Percentiles rank a stretch among this genome's conserved stretches.
These are phyloP conservation scores for Parasteatoda lunata DNA, from an alignment of 2,888 invertebrate species.

Conservation along the genomic window DNA sequence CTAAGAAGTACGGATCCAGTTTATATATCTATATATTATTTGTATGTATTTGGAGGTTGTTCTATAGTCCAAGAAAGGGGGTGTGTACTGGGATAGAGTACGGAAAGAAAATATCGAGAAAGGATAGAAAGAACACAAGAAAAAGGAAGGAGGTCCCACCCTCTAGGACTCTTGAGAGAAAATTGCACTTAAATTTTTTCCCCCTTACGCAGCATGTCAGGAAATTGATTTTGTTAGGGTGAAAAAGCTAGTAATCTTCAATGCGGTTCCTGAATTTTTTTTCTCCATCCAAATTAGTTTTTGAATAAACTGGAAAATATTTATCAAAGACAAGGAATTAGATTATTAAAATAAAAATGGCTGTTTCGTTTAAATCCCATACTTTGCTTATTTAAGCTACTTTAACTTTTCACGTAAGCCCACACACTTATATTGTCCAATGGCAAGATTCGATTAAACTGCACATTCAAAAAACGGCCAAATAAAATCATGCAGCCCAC, in stretches of 20 bases:
- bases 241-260: background rate
- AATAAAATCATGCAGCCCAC: too few relatives aligned
- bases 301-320: background rate
- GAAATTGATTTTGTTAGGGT: slow-evolving; percentile 55
- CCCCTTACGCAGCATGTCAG: background rate
- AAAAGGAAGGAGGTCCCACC: background rate
- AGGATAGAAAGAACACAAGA: slow-evolving; percentile 5
- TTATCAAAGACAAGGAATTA: too few relatives aligned
- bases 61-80: too few relatives aligned
- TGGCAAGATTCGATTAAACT: too few relatives aligned
- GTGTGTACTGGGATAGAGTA: background rate
- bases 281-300: background rate
- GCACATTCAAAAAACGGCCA: too few relatives aligned
- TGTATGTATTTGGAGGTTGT: too few relatives aligned
- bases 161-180: background rate
- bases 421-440: too few relatives aligned
- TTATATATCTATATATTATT: background rate
- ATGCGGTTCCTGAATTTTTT: background rate
- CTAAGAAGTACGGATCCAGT: background rate
- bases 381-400: too few relatives aligned
- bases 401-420: too few relatives aligned
- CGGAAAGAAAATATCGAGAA: slow-evolving; percentile 6
- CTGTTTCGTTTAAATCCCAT: too few relatives aligned
- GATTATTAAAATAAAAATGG: too few relatives aligned
- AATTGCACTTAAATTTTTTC: slow-evolving; percentile 49